These are phyloP conservation scores for Drosophila insularis DNA, from an alignment of 1,140 invertebrate species.

Conservation along the genomic window DNA sequence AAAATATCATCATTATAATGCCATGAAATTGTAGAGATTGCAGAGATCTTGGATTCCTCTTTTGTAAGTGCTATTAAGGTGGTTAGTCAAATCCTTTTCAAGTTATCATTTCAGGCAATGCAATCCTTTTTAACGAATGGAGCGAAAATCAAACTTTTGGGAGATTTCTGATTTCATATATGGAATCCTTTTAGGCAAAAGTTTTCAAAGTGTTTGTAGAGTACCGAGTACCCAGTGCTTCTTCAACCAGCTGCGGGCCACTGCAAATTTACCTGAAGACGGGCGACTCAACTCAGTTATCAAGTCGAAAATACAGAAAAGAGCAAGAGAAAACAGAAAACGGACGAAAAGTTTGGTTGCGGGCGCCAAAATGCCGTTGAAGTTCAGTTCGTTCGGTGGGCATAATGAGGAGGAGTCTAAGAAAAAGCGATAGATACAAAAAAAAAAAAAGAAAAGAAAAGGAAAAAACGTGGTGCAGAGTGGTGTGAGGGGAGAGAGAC, in stretches of 20 bases:
- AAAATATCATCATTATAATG: not conserved
- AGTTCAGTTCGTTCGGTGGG: not conserved
- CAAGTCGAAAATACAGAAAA: not conserved
- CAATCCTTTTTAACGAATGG: no score
- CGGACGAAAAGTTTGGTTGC: not conserved
- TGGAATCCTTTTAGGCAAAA: not conserved
- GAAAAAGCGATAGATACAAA: slow-evolving; percentile 36
- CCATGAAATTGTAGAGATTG: no score
- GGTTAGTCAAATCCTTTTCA: no score
- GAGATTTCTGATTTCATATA: no score
- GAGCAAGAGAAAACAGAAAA: not conserved
- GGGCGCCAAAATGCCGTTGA: slow-evolving; percentile 9
- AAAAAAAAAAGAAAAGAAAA: slow-evolving; percentile 41
- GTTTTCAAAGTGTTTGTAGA: not conserved
- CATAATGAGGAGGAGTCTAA: not conserved
- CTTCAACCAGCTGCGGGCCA: slow-evolving; percentile 44
- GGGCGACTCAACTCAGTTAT: slow-evolving; percentile 16
- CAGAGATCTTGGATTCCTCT: no score
- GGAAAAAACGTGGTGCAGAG: not conserved
- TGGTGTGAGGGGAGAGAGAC: slow-evolving; percentile 18
- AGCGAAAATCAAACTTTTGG: no score
- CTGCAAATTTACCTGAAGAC: slow-evolving; percentile 73
- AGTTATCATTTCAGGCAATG: no score
- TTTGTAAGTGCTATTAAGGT: no score
- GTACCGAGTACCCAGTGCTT: slow-evolving; percentile 31